These are phyloP conservation scores for Lepilemur ruficaudatus DNA, from an alignment of 2,797 vertebrate species.

Conservation along the genomic window DNA sequence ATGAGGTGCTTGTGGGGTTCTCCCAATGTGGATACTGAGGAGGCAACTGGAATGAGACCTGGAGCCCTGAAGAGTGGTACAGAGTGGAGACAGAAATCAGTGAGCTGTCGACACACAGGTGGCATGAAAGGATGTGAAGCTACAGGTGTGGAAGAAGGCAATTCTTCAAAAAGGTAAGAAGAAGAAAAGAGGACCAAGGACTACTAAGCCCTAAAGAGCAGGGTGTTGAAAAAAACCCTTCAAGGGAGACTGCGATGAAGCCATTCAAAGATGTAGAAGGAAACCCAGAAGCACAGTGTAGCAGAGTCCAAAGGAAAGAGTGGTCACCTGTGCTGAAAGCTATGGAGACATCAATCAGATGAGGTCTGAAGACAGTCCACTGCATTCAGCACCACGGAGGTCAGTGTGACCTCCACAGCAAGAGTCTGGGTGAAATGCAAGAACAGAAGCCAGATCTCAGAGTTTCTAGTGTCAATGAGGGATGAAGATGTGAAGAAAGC, in stretches of 20 bases:
- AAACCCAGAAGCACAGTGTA: not conserved
- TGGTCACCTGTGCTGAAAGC: not conserved
- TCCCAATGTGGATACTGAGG: not conserved
- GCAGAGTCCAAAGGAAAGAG: not conserved
- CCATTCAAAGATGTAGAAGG: not conserved
- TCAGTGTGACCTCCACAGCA: not conserved
- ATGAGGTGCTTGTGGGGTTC: not conserved
- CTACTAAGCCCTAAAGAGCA: not conserved
- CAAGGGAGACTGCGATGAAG: not conserved
- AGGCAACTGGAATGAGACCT: not conserved
- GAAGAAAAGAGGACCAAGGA: not conserved
- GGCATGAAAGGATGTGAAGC: not conserved
- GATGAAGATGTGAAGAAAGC: not conserved
- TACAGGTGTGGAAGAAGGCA: not conserved
- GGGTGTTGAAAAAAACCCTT: not conserved
- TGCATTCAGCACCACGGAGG: not conserved
- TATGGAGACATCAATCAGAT: accelerated
- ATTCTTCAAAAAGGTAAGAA: not conserved
- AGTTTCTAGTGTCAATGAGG: not conserved
- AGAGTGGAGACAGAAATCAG: not conserved
- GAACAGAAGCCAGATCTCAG: not conserved
- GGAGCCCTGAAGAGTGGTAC: not conserved
- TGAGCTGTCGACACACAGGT: not conserved
- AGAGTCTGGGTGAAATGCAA: not conserved
- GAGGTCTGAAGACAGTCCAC: not conserved